Evolutionary conservation across 2,113 vertebrate species (phyloP), one percentile per base, ranked within the genome.

Genomic region (Amia ocellicauda): DNA sequence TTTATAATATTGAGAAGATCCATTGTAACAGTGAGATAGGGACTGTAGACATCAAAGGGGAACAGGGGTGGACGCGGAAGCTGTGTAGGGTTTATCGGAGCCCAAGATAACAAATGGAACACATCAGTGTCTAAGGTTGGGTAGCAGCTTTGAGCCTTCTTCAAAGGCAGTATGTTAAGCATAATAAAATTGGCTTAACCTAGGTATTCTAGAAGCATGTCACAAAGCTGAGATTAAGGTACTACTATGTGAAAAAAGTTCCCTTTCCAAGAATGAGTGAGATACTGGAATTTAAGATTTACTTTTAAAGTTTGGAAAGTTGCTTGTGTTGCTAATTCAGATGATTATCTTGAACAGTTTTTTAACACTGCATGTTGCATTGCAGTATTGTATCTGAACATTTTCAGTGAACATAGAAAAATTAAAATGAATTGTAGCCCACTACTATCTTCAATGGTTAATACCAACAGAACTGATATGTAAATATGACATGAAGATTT

Each of bases 41-140:
- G 29, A 20, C 36, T 54, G 10, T 45, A 20, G 58, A 69, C 59
- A 52, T 65, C 47, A 69, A 71, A 68, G 60, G 61, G 43, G 53
- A n/a, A n/a, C 11, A 20, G 60, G 53, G 13, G 41, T n/a, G 24
- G 50, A 53, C 52, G 36, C 41, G 40, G 57, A 67, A 59, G 45
- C 55, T 51, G 52, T 29, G 17, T 52, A 53, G 58, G 56, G 68
- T 59, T 72, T 66, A 70, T 64, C 66, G 1, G 11, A 5, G 26
- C n/a, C 59, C 57, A 29, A 8, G 60, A 69, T 71, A 74, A 66
- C 67, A 72, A 68, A 52, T 59, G 57, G 69, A 72, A 63, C 36
- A 61, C 29, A 62, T 69, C 52, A 58, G 66, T 49, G 53, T 45
- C 49, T 47, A 59, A 28, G 26, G 28, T 47, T 53, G 41, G 57